These are phyloP conservation scores for Tetranychus truncatus DNA, from an alignment of 2,888 invertebrate species.

Conservation along the genomic window DNA sequence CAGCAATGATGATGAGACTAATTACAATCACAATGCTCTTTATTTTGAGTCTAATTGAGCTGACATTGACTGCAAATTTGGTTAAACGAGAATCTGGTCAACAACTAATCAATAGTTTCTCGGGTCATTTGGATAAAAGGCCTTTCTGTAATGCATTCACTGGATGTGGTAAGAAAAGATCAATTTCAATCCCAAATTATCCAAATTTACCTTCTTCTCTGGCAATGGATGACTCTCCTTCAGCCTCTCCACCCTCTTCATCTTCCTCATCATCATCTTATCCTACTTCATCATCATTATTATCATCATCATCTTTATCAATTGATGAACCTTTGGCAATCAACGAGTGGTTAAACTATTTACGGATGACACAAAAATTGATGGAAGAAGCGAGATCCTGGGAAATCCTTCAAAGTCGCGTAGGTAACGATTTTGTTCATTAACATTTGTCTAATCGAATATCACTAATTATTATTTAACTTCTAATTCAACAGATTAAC, in stretches of 20 bases:
- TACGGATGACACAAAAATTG: conserved; percentile 15
- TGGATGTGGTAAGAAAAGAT: conserved; percentile 23
- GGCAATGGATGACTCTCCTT: neutral
- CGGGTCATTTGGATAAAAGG: conserved; percentile 15
- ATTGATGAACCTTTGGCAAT: conserved; percentile 10
- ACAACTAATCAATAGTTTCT: neutral
- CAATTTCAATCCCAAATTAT: conserved; percentile 4
- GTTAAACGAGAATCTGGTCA: neutral
- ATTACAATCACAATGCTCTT: neutral
- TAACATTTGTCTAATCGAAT: neutral
- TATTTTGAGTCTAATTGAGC: neutral
- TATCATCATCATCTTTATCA: neutral
- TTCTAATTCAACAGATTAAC: no score
- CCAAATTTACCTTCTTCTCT: neutral
- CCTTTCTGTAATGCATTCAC: conserved; percentile 24
- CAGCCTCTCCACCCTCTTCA: no score
- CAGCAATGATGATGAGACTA: neutral
- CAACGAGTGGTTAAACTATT: conserved; percentile 11
- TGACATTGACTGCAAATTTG: neutral
- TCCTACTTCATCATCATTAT: no score
- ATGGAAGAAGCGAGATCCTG: conserved; percentile 12
- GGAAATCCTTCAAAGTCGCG: conserved; percentile 9
- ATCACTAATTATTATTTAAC: no score
- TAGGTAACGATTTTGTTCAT: neutral
- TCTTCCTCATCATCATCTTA: no score